Base-by-base conservation (phyloP, 2,888 invertebrate species). In the Rhagonycha fulva region DNA sequence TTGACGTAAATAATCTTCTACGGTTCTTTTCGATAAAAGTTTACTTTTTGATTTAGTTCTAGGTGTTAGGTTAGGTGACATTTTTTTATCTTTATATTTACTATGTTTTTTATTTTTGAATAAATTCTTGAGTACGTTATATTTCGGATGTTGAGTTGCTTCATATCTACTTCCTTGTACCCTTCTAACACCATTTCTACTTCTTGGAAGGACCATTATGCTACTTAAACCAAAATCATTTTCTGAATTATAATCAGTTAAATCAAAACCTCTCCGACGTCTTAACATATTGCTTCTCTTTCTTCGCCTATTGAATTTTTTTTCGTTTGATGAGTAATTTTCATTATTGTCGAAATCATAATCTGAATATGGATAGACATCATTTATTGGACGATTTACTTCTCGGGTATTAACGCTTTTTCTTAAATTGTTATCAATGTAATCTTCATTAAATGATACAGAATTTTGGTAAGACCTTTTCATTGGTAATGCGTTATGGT, bases 161-260 rank as follows among this genome's bases (percentile, higher is more conserved):
- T 67, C 75, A 68, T 80, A 81, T 75, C 77, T 80, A 28, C 78
- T 76, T 5, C 81, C 80, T 9, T 80, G 81, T 7, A 80, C 80
- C 26, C 76, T 71, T 30, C 70, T 72, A 11, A 80, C 72, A 10
- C 80, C 80, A 11, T 70, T 26, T 68, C 76, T 71, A 47, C 80
- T 77, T 60, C 78, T 74, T 9, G 79, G 80, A 24, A 76, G 70
- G 9, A 82, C 71, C 61, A 78, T 73, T n/a, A 80, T 79, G 61
- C 77, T 74, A 4, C 76, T 76, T 7, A 68, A 67, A 11, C 68
- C 79, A 14, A 69, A 73, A 60, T 80, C 79, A 63, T 75, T 73
- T 24, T 66, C 70, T 5, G 75, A 68, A 67, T 76, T 75, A 30
- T 75, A 73, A 62, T 77, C 70, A 9, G 11, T 76, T 69, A 73